A percentile compares a stretch with the other conserved stretches of the same genome.
These are phyloP conservation scores for Tenthredo amoena DNA, from an alignment of 2,888 invertebrate species.

Conservation along the genomic window DNA sequence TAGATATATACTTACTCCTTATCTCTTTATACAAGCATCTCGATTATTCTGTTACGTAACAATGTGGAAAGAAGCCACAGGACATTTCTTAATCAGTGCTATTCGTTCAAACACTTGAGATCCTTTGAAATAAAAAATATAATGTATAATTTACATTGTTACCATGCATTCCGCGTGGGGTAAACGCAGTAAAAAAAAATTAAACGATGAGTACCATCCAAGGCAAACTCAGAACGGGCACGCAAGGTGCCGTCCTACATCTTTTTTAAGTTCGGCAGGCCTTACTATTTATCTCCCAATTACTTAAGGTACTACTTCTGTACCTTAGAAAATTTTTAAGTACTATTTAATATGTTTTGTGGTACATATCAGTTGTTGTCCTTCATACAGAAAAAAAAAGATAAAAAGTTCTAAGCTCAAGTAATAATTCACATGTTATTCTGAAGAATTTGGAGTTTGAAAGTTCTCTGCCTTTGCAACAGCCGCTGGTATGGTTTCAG, in stretches of 20 bases:
- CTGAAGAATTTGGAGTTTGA: constrained; percentile 49
- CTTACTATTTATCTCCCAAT: neutral
- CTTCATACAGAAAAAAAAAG: neutral
- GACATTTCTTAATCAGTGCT: neutral
- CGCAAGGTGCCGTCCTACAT: neutral
- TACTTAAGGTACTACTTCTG: neutral
- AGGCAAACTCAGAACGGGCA: neutral
- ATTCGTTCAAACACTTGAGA: neutral
- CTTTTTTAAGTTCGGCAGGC: neutral
- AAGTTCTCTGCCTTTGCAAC: constrained; percentile 81
- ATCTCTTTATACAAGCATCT: constrained; percentile 16
- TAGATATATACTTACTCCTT: neutral
- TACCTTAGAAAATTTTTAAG: constrained; percentile 13
- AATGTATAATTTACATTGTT: neutral
- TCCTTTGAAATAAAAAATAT: neutral
- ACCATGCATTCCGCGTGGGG: neutral
- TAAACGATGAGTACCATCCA: neutral
- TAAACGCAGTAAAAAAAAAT: neutral
- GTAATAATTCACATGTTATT: neutral
- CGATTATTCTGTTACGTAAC: neutral
- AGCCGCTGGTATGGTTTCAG: constrained; percentile 91
- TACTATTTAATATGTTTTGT: constrained; percentile 36
- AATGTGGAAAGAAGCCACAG: constrained; percentile 1
- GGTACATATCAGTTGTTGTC: constrained; percentile 7
- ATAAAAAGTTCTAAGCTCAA: constrained; percentile 9